Evolutionary conservation across 2,797 vertebrate genomes (phyloP).

Genomic region (Danio jaintianensis): DNA sequence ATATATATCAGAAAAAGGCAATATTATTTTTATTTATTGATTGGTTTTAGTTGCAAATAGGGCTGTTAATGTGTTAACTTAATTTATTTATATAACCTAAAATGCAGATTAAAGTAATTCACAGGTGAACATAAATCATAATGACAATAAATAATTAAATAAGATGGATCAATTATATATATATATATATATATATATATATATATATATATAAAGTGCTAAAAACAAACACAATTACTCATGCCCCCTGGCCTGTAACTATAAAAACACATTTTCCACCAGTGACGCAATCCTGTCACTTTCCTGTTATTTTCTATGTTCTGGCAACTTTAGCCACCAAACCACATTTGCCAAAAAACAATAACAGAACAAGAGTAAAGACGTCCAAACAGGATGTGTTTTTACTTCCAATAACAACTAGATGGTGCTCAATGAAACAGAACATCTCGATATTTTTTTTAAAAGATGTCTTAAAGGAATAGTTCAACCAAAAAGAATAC

Average conservation of each 20-base stretch:
- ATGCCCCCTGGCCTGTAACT: not conserved
- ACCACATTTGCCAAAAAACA: not conserved
- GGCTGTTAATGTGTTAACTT: no score
- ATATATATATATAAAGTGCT: no score
- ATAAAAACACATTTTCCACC: not conserved
- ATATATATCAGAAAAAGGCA: no score
- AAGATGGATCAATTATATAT: not conserved
- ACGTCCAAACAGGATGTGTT: constrained; percentile 15
- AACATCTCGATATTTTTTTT: not conserved
- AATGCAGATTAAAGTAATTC: no score
- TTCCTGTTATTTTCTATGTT: not conserved
- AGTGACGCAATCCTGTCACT: not conserved
- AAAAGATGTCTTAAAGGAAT: not conserved
- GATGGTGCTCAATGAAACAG: not conserved
- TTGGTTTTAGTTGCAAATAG: no score
- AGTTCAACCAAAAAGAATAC: not conserved
- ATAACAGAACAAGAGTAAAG: not conserved
- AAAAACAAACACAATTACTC: not conserved
- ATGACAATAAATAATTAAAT: not conserved
- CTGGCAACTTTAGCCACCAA: constrained; percentile 6
- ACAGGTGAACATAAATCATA: not conserved
- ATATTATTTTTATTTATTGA: no score
- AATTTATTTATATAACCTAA: no score
- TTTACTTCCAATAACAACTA: constrained; percentile 7
- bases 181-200: no score